Base-by-base conservation (phyloP, 2,888 invertebrate genomes). In the Venustoraphidia nigricollis region DNA sequence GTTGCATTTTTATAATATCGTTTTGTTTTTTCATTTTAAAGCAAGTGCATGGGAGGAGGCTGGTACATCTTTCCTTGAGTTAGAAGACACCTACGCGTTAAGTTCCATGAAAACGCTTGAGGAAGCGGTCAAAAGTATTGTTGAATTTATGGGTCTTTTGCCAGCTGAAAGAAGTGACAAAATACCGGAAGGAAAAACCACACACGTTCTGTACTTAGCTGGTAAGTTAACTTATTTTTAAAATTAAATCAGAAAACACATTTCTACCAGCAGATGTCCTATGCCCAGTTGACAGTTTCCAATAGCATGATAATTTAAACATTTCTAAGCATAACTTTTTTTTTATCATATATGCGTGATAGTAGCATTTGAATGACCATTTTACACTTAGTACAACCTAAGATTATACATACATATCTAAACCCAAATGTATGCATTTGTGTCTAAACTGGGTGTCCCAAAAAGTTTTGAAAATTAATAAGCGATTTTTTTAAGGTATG, bases 31-130 rank as follows among this genome's bases (percentile, higher is more conserved):
- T 6, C n/a, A 27, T 27, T 27, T 27, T 27, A 27, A 27, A 45
- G 45, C 45, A 2, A 73, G 75, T 0, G 76, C 78, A 1, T 85
- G 84, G 80, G 82, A 83, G 47, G 79, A 81, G 47, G 81, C 77
- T 41, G 66, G 70, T 2, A 65, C 67, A 4, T 65, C 60, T 45
- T 68, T 64, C 61, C 61, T 76, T 0, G 92, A 93, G 69, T 76
- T 88, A 9, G 91, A 91, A 57, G 96, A 97, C 57, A 96, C 96
- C 0, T 99, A 90, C 63, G 86, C 87, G 0, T 70, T 99, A 13
- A 81, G 90, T 0, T 77, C 81, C 3, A 82, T 89, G 55, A 79
- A 74, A 51, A 81, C 81, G 10, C 63, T 94, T 36, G 85, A 88
- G 59, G 87, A 87, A 57, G 91, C 91, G 1, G 84, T 91, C 2